Evolutionary conservation across 2,113 vertebrate genomes (phyloP).

Genomic region (Strigops habroptila): DNA sequence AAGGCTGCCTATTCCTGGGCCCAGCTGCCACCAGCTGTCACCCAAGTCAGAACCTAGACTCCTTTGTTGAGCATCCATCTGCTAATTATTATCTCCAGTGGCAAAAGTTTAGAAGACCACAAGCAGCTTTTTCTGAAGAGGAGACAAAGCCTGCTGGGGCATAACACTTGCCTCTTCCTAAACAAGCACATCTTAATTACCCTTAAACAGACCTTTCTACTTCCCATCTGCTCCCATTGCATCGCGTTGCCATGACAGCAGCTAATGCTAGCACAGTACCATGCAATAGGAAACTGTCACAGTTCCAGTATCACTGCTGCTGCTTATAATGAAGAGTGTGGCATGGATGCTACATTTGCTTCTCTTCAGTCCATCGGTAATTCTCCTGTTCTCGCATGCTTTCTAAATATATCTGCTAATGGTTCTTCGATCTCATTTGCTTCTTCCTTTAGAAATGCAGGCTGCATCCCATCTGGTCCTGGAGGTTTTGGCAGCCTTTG

Average conservation of each 20-base stretch:
- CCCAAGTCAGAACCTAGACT: not conserved
- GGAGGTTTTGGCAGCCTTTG: constrained; percentile 20
- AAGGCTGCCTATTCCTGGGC: not conserved
- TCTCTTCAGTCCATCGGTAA: not conserved
- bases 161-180: not conserved
- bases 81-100: not conserved
- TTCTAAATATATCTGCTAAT: constrained; percentile 20
- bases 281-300: not conserved
- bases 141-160: not conserved
- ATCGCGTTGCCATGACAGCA: not conserved
- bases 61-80: not conserved
- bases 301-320: not conserved
- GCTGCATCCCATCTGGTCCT: constrained; percentile 27
- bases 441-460: not conserved
- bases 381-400: not conserved
- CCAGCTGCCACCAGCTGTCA: not conserved
- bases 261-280: not conserved
- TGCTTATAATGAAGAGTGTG: not conserved
- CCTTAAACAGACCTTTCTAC: not conserved
- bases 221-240: not conserved
- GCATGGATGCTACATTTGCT: not conserved
- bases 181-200: not conserved
- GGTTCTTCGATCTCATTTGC: constrained; percentile 3
- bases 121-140: not conserved
- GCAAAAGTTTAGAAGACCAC: not conserved